Conservation (phyloP, 2,113 vertebrate species). For the Dicentrarchus labrax region DNA sequence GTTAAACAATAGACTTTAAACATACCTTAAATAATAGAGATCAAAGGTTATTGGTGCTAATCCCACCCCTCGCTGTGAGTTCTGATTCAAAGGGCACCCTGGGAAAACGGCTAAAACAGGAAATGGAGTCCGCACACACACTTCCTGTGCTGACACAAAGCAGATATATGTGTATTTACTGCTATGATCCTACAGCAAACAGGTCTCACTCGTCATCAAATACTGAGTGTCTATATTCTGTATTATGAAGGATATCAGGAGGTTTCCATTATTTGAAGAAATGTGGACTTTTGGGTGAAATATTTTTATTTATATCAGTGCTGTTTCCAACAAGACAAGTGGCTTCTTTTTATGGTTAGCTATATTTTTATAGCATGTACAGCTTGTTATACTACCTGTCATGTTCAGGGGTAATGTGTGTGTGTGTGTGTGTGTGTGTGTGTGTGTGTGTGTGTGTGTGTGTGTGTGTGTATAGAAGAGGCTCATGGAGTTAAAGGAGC, state of each 20-base stretch:
- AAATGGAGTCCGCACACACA: constrained; percentile 67
- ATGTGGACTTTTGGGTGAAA: background rate
- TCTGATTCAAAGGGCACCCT: constrained; percentile 53
- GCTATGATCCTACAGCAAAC: background rate
- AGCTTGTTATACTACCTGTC: constrained; percentile 46
- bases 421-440: constrained; percentile 43
- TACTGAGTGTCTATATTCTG: no score
- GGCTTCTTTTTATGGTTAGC: constrained; percentile 45
- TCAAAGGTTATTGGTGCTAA: constrained; percentile 4
- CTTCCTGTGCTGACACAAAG: constrained; percentile 65
- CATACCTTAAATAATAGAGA: constrained; percentile 3
- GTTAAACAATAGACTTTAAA: background rate
- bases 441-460: constrained; percentile 48
- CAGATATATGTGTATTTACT: constrained; percentile 52
- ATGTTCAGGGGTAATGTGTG: constrained; percentile 48
- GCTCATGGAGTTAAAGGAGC: constrained; percentile 28
- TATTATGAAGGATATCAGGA: background rate
- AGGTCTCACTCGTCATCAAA: background rate
- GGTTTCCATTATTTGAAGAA: constrained; percentile 21
- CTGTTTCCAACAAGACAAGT: constrained; percentile 7
- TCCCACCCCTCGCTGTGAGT: constrained; percentile 11
- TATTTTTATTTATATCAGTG: background rate
- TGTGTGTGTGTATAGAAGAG: constrained; percentile 15
- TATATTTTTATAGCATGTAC: constrained; percentile 29
- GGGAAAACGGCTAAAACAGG: constrained; percentile 70